phyloP scores from a whole-genome alignment of 2,888 invertebrate genomes.

The Fragum whitleyi region DNA sequence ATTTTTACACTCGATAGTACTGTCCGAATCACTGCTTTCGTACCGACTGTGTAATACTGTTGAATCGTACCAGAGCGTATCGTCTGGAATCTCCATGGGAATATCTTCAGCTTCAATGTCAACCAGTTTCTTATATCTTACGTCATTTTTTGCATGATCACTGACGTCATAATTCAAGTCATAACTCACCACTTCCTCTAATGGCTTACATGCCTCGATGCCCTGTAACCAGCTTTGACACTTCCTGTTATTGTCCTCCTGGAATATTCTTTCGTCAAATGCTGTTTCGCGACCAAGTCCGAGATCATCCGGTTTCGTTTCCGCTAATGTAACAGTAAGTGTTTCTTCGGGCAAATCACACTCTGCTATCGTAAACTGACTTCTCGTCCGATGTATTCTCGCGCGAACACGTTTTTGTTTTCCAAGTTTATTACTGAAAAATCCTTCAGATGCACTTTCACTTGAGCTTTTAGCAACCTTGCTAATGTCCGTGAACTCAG shows the following conservation, averaged over 20 bases:
- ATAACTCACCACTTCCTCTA: conserved; percentile 74
- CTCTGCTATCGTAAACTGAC: conserved; percentile 77
- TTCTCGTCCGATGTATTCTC: conserved; percentile 80
- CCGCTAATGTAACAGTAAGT: conserved; percentile 75
- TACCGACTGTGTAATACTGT: conserved; percentile 56
- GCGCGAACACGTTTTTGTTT: conserved; percentile 75
- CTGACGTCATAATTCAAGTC: conserved; percentile 57
- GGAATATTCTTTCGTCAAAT: conserved; percentile 72
- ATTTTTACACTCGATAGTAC: conserved; percentile 34
- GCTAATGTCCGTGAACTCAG: conserved; percentile 63
- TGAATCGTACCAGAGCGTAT: conserved; percentile 68
- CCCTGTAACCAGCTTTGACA: conserved; percentile 81
- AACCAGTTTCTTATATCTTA: conserved; percentile 11
- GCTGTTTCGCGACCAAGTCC: conserved; percentile 64
- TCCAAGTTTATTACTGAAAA: conserved; percentile 53
- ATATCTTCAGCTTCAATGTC: conserved; percentile 67
- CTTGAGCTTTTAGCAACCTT: conserved; percentile 64
- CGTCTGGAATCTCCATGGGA: conserved; percentile 75
- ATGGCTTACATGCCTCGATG: conserved; percentile 78
- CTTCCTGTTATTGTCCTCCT: conserved; percentile 79
- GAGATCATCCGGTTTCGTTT: conserved; percentile 78
- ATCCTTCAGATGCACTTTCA: conserved; percentile 66
- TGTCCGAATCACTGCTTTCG: conserved; percentile 61
- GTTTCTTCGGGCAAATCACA: conserved; percentile 78
- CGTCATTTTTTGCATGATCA: conserved; percentile 7